Percentiles rank a stretch among this genome's conserved stretches.
Evolutionary conservation across 2,888 invertebrate species (phyloP).

Genomic region (Torymus auratus): DNA sequence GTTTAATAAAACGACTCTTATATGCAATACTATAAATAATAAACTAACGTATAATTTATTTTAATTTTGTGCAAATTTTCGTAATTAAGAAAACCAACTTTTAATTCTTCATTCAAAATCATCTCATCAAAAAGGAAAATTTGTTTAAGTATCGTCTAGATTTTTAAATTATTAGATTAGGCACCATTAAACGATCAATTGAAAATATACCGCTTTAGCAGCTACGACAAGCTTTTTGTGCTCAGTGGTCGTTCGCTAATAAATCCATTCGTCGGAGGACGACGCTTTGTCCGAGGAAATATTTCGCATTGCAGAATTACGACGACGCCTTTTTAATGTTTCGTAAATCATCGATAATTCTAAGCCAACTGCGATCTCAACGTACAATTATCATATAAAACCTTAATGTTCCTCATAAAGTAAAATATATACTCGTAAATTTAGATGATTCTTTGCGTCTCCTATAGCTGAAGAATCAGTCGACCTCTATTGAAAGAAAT

Average conservation of each 20-base stretch:
- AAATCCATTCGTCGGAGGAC: slow-evolving; percentile 36
- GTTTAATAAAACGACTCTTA: too few relatives aligned
- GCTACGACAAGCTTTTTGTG: not conserved
- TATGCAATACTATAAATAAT: too few relatives aligned
- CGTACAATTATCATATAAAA: slow-evolving; percentile 54
- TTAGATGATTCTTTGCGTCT: slow-evolving; percentile 27
- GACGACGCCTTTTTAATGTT: slow-evolving; percentile 53
- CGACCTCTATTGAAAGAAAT: not conserved
- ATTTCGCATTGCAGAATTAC: slow-evolving; percentile 33
- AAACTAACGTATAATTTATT: too few relatives aligned
- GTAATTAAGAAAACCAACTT: too few relatives aligned
- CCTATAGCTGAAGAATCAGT: not conserved
- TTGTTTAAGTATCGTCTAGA: too few relatives aligned
- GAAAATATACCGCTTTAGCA: slow-evolving; percentile 10
- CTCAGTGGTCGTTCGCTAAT: slow-evolving; percentile 1
- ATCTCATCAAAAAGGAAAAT: too few relatives aligned
- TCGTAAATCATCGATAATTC: slow-evolving; percentile 56
- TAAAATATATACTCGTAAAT: slow-evolving; percentile 51
- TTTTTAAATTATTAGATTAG: too few relatives aligned
- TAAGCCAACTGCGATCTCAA: slow-evolving; percentile 45
- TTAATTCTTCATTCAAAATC: too few relatives aligned
- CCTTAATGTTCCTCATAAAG: slow-evolving; percentile 48
- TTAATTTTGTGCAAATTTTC: too few relatives aligned
- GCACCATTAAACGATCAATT: slow-evolving; percentile 19
- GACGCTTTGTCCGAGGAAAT: slow-evolving; percentile 14